Conservation (phyloP, 2,888 invertebrate species). For the Philopedon plagiatum region DNA sequence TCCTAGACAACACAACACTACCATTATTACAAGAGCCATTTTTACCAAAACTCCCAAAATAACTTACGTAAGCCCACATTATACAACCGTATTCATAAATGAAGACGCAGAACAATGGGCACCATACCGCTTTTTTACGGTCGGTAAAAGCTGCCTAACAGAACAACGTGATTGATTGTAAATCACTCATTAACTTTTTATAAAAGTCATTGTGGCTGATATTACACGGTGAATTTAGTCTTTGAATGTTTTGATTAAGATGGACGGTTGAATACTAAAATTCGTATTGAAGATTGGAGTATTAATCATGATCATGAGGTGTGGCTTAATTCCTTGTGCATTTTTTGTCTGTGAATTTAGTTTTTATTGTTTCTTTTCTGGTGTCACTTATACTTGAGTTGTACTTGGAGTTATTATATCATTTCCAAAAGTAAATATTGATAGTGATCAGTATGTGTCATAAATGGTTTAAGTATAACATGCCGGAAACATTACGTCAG, state of each 20-base stretch:
- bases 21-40: no score
- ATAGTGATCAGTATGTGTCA: background rate
- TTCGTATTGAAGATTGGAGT: slow-evolving; percentile 9
- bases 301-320: background rate
- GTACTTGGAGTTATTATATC: background rate
- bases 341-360: background rate
- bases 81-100: slow-evolving; percentile 26
- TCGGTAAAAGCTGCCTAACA: slow-evolving; percentile 36
- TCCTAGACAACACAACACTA: no score
- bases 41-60: slow-evolving; percentile 11
- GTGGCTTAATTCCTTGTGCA: background rate
- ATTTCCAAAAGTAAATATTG: background rate
- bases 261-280: slow-evolving; percentile 44
- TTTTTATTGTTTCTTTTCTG: background rate
- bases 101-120: slow-evolving; percentile 41
- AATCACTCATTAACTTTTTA: slow-evolving; percentile 49
- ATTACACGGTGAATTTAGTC: slow-evolving; percentile 44
- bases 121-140: slow-evolving; percentile 40
- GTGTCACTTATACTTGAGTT: background rate
- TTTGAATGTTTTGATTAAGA: slow-evolving; percentile 47
- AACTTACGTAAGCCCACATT: slow-evolving; percentile 13
- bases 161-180: slow-evolving; percentile 45
- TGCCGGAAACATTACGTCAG: no score
- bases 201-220: slow-evolving; percentile 43
- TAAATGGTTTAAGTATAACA: background rate